Conservation (phyloP, 2,888 invertebrate species). For the Agonopterix arenella region DNA sequence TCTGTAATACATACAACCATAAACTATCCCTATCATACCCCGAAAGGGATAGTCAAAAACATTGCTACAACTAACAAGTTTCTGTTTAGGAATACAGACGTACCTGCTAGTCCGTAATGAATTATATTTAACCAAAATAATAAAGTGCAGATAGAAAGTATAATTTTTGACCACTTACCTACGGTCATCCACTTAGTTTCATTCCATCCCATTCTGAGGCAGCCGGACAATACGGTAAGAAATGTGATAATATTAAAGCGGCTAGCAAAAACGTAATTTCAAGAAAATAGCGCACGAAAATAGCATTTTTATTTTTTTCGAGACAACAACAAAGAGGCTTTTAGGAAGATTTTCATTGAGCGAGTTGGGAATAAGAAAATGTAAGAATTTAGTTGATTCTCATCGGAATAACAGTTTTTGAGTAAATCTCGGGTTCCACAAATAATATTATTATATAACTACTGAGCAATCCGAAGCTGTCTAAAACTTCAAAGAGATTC, state of each 20-base stretch:
- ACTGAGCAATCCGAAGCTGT: no score
- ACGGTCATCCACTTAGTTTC: no score
- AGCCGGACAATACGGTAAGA: conserved; percentile 7
- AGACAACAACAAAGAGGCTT: conserved; percentile 45
- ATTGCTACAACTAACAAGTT: no score
- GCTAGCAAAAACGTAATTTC: conserved; percentile 36
- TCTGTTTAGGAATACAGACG: no score
- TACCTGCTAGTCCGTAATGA: no score
- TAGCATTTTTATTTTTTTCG: conserved; percentile 37
- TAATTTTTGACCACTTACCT: no score
- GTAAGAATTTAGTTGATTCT: conserved; percentile 46
- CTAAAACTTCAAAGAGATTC: no score
- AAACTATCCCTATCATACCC: no score
- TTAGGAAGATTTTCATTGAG: conserved; percentile 44
- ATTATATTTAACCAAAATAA: no score
- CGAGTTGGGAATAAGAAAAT: conserved; percentile 40
- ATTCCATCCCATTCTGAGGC: background rate
- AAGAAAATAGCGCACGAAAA: conserved; percentile 29
- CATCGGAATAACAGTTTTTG: conserved; percentile 5
- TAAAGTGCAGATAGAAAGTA: no score
- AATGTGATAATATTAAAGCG: conserved; percentile 33
- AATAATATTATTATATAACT: background rate
- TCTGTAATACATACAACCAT: no score
- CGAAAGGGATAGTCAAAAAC: no score
- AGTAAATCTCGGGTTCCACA: background rate